These are phyloP conservation scores for Tringa solitaria DNA, from an alignment of 2,113 vertebrate species.

Conservation along the genomic window DNA sequence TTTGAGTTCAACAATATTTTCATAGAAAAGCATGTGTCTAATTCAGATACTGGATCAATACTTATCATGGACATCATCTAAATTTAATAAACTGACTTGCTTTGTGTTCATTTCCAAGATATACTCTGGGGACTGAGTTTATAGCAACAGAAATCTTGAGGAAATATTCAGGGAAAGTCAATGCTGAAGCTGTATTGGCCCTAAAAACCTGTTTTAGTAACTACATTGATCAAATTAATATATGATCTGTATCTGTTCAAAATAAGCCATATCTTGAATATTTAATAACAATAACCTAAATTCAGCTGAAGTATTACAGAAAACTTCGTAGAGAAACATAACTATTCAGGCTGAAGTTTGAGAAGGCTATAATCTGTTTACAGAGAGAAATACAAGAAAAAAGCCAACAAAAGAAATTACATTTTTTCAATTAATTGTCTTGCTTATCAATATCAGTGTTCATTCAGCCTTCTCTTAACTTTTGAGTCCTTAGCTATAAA, in stretches of 20 bases:
- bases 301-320: background rate
- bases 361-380: background rate
- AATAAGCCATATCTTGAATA: background rate
- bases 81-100: background rate
- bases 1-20: background rate
- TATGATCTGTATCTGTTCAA: background rate
- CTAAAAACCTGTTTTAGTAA: background rate
- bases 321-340: background rate
- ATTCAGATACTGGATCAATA: background rate
- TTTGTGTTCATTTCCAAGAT: background rate
- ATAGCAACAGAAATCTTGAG: background rate
- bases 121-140: background rate
- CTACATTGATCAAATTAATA: background rate
- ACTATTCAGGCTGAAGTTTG: background rate
- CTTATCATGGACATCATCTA: background rate
- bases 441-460: background rate
- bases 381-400: background rate
- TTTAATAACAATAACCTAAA: background rate
- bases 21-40: background rate
- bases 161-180: background rate
- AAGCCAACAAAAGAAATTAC: accelerated
- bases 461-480: background rate
- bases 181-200: background rate
- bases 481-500: background rate
- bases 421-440: background rate